Percentiles rank a stretch among this genome's conserved stretches.
Evolutionary conservation across 2,888 invertebrate species (phyloP).

Genomic region (Drosophila anomalipes): DNA sequence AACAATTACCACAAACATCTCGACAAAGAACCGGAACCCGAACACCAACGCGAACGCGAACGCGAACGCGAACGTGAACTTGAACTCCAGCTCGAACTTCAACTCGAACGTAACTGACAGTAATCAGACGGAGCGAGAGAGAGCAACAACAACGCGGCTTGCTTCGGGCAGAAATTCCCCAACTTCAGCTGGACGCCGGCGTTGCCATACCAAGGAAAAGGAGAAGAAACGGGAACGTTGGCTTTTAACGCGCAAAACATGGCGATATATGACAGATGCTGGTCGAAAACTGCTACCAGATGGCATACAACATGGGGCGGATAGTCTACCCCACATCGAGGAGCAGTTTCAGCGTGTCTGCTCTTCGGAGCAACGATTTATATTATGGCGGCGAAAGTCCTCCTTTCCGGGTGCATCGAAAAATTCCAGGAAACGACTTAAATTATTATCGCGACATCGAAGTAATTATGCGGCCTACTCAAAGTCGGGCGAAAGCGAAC

Average conservation of each 20-base stretch:
- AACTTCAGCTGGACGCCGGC: slow-evolving; percentile 39
- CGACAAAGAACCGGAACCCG: neutral
- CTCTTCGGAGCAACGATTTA: slow-evolving; percentile 90
- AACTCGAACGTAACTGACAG: slow-evolving; percentile 1
- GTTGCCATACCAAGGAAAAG: slow-evolving; percentile 61
- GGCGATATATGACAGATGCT: slow-evolving; percentile 97
- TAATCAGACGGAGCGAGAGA: neutral
- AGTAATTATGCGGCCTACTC: slow-evolving; percentile 14
- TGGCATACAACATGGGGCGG: slow-evolving; percentile 89
- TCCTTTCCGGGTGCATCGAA: slow-evolving; percentile 88
- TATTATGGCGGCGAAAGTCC: slow-evolving; percentile 91
- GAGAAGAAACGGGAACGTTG: slow-evolving; percentile 89
- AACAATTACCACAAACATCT: neutral
- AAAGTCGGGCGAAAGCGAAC: slow-evolving; percentile 14
- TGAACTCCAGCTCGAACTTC: neutral
- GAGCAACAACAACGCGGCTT: neutral
- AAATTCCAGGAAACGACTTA: slow-evolving; percentile 68
- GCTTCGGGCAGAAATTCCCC: slow-evolving; percentile 5
- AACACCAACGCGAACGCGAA: neutral
- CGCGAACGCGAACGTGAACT: neutral
- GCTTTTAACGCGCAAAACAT: slow-evolving; percentile 94
- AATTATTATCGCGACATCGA: slow-evolving; percentile 55
- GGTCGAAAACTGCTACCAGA: slow-evolving; percentile 95
- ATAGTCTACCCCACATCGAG: slow-evolving; percentile 93
- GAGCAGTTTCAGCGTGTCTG: slow-evolving; percentile 94